Conservation (phyloP, 2,797 vertebrate genomes). For the Phoxinus dragarum region DNA sequence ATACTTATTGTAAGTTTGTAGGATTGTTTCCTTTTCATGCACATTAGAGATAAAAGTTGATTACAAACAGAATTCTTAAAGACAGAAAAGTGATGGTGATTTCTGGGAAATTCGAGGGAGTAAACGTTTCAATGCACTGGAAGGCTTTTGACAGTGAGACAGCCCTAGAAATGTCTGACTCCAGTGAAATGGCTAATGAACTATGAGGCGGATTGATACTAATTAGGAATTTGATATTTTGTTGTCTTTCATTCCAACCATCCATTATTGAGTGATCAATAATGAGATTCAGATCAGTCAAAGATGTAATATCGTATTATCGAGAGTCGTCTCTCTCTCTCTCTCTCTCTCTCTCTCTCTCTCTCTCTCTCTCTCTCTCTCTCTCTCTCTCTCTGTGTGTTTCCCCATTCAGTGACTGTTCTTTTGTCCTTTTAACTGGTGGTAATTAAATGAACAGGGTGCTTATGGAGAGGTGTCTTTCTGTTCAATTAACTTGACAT, state of each 20-base stretch:
- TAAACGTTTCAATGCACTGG: background rate
- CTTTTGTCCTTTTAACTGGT: slow-evolving; percentile 34
- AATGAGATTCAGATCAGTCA: slow-evolving; percentile 27
- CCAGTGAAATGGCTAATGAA: background rate
- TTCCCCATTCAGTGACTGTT: slow-evolving; percentile 4
- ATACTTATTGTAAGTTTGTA: background rate
- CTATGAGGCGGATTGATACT: background rate
- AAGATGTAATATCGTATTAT: background rate
- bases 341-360: background rate
- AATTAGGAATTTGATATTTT: background rate
- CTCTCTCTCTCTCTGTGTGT: slow-evolving; percentile 15
- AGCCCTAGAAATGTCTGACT: background rate
- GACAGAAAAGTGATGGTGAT: background rate
- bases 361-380: background rate
- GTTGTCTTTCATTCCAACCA: slow-evolving; percentile 5
- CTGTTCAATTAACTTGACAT: slow-evolving; percentile 44
- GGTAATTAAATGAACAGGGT: slow-evolving; percentile 47
- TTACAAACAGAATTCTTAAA: background rate
- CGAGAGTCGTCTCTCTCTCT: slow-evolving; percentile 8
- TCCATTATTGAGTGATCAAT: slow-evolving; percentile 21
- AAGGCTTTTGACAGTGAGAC: background rate
- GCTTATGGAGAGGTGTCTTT: slow-evolving; percentile 38
- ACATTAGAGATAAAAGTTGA: background rate
- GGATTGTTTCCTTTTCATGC: background rate
- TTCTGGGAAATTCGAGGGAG: background rate